Conservation (phyloP, 2,888 invertebrate species). For the Leptopilina syphax region DNA sequence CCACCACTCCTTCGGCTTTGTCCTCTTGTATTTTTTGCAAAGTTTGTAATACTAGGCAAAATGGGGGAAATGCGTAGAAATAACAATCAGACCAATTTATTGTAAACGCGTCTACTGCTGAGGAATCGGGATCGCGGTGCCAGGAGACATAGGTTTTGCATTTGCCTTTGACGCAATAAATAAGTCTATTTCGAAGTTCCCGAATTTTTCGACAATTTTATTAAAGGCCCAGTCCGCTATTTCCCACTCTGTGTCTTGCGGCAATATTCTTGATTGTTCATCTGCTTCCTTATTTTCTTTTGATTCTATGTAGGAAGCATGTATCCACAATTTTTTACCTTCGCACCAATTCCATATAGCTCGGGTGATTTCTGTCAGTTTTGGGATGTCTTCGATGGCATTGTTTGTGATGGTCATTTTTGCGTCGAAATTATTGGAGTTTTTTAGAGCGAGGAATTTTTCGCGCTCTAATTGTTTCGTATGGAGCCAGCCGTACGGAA, state of each 20-base stretch:
- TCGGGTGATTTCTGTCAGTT: neutral
- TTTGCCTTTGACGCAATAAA: neutral
- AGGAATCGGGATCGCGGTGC: neutral
- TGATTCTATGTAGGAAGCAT: neutral
- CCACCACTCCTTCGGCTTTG: neutral
- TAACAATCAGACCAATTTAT: neutral
- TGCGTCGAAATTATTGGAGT: neutral
- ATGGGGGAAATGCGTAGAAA: neutral
- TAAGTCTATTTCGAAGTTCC: neutral
- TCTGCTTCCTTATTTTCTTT: conserved; percentile 1
- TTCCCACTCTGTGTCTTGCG: neutral
- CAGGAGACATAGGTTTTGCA: neutral
- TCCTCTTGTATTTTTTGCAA: neutral
- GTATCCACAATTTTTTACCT: neutral
- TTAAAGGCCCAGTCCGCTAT: neutral
- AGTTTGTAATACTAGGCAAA: neutral
- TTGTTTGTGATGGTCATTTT: neutral
- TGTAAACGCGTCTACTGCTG: neutral
- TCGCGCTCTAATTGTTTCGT: neutral
- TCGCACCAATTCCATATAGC: neutral
- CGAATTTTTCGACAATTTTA: neutral
- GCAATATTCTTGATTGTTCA: neutral
- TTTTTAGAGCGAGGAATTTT: neutral
- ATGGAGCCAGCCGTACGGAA: neutral
- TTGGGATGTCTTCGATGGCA: too few species aligned